A percentile compares a stretch with the other conserved stretches of the same genome.
Conservation (phyloP, 1,140 invertebrate genomes). For the Drosophila bocqueti region DNA sequence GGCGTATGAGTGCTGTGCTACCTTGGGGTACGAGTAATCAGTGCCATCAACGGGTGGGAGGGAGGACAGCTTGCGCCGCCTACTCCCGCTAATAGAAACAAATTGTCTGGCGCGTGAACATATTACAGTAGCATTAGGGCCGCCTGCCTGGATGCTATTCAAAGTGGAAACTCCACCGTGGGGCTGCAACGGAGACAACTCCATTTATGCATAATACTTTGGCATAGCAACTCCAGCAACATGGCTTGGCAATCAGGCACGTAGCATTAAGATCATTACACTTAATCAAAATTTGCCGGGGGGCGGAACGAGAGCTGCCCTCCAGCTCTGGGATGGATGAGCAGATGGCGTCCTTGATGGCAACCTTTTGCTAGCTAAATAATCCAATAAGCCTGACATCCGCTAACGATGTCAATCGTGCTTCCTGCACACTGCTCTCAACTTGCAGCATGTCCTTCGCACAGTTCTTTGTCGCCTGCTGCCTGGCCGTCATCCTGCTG, state of each 20-base stretch:
- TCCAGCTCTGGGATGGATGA: conserved; percentile 14
- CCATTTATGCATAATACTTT: conserved; percentile 40
- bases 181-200: conserved; percentile 32
- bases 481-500: conserved; percentile 61
- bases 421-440: not conserved
- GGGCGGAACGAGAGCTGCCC: conserved; percentile 5
- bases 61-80: conserved; percentile 13
- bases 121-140: conserved; percentile 63
- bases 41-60: conserved; percentile 8
- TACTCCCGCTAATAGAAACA: conserved; percentile 65
- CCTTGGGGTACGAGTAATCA: conserved; percentile 15
- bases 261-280: conserved; percentile 55
- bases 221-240: conserved; percentile 29
- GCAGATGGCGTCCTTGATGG: conserved; percentile 3
- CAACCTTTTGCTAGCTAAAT: conserved; percentile 14
- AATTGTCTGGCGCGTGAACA: conserved; percentile 65
- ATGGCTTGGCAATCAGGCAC: conserved; percentile 38
- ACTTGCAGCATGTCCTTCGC: conserved; percentile 71
- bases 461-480: conserved; percentile 64
- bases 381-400: conserved; percentile 42
- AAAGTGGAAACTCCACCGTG: conserved; percentile 16
- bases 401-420: conserved; percentile 42
- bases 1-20: conserved; percentile 51
- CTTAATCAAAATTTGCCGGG: conserved; percentile 62
- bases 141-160: conserved; percentile 16